Conservation (phyloP, 2,113 vertebrate species). For the Ageneiosus marmoratus region DNA sequence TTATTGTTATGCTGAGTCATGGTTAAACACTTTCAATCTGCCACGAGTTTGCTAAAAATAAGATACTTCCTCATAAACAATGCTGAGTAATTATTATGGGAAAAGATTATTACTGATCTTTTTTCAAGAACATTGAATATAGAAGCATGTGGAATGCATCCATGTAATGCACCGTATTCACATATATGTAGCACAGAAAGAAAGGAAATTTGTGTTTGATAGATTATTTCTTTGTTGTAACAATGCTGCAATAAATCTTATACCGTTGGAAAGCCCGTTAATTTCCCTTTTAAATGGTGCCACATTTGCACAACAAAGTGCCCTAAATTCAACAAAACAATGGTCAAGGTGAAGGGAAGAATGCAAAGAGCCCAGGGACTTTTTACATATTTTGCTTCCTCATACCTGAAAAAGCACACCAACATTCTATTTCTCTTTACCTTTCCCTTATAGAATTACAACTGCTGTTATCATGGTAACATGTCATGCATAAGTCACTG, state of each 20-base stretch:
- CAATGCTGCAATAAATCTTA: no score
- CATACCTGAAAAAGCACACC: neutral
- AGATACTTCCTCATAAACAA: neutral
- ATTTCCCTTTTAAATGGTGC: no score
- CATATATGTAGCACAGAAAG: neutral
- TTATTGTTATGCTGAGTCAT: slow-evolving; percentile 5
- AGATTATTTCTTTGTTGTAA: no score
- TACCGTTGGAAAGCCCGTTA: no score
- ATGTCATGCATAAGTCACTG: neutral
- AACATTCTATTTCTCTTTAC: neutral
- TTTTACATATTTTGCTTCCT: neutral
- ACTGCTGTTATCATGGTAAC: neutral
- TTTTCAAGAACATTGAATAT: neutral
- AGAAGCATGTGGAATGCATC: neutral
- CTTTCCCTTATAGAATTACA: neutral
- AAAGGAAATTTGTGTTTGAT: no score
- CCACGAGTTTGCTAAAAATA: neutral
- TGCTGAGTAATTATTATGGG: neutral
- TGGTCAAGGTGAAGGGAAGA: neutral
- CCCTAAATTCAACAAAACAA: neutral
- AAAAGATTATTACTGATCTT: neutral
- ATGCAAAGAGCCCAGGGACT: neutral
- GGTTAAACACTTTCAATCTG: neutral
- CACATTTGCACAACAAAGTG: no score
- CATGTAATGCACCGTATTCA: neutral